phyloP scores from a whole-genome alignment of 1,140 invertebrate genomes.

The Sycophaga agraensis region DNA sequence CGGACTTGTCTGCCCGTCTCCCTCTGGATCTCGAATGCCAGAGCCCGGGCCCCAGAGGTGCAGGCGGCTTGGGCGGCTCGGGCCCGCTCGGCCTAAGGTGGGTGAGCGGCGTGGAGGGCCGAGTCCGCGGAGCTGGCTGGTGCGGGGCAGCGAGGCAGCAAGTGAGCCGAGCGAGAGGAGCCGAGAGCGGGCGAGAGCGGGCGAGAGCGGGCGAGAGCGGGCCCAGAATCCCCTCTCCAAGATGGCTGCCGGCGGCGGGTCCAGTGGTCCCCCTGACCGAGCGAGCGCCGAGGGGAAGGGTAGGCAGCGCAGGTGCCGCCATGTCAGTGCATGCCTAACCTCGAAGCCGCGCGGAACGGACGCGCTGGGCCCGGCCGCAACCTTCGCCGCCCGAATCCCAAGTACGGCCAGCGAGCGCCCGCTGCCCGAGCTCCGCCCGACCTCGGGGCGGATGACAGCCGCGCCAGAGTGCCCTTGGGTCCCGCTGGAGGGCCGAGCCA shows the following conservation, averaged over 20 bases:
- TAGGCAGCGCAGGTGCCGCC: conserved; percentile 56
- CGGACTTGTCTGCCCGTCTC: neutral
- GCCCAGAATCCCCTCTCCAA: conserved; percentile 51
- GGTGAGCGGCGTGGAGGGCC: too few species aligned
- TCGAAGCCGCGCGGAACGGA: conserved; percentile 41
- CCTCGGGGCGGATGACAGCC: too few species aligned
- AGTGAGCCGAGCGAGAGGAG: neutral
- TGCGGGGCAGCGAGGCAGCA: neutral
- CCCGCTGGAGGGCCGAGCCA: too few species aligned
- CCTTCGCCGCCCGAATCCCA: too few species aligned
- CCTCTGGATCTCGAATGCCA: neutral
- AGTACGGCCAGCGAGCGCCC: too few species aligned
- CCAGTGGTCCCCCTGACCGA: conserved; percentile 44
- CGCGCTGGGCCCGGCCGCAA: too few species aligned
- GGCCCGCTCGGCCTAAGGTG: too few species aligned
- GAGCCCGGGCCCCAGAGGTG: neutral
- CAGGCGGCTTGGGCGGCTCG: neutral
- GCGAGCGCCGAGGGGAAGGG: conserved; percentile 49
- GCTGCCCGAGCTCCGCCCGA: too few species aligned
- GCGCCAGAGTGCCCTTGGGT: too few species aligned
- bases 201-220: conserved; percentile 15
- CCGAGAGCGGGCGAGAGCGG: neutral
- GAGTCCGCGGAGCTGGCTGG: conserved; percentile 26
- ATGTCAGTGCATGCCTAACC: conserved; percentile 58
- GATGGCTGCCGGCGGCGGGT: conserved; percentile 50